Percentiles rank a stretch among this genome's conserved stretches.
These are phyloP conservation scores for Sardinella longiceps DNA, from an alignment of 2,797 vertebrate species.

Conservation along the genomic window DNA sequence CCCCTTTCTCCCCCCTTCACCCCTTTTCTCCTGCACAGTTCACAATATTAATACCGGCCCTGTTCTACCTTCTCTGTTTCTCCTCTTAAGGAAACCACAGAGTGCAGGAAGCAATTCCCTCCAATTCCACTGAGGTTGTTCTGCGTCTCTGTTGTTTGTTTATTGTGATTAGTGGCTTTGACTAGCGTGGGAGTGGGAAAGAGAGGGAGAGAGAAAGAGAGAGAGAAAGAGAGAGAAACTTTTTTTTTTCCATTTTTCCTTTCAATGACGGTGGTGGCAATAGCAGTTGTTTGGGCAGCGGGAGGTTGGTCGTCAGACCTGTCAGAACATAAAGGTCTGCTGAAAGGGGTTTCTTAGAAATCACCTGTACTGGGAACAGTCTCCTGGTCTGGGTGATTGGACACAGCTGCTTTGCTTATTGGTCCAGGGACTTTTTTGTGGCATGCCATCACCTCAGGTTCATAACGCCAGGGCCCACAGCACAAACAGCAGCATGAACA, in stretches of 20 bases:
- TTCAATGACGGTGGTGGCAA: not conserved
- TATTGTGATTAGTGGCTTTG: not conserved
- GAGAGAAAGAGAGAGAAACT: not conserved
- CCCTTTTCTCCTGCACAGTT: no score
- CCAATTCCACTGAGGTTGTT: not conserved
- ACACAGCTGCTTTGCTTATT: slow-evolving; percentile 48
- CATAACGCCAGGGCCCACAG: not conserved
- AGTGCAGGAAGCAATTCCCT: not conserved
- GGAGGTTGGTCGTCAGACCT: not conserved
- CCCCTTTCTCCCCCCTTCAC: not conserved
- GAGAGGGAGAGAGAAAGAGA: not conserved
- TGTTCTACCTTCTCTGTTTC: not conserved
- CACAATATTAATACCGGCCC: not conserved
- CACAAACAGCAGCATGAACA: not conserved
- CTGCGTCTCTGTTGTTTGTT: slow-evolving; percentile 1
- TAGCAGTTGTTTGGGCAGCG: not conserved
- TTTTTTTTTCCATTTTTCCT: not conserved
- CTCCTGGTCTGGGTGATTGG: slow-evolving; percentile 50
- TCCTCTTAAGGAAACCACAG: not conserved
- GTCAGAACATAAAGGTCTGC: slow-evolving; percentile 27
- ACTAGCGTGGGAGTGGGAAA: not conserved
- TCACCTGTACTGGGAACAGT: slow-evolving; percentile 38
- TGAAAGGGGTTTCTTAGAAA: slow-evolving; percentile 45
- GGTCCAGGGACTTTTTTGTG: not conserved
- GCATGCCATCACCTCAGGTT: not conserved